phyloP scores from a whole-genome alignment of 2,797 vertebrate genomes.

The Channa striata region DNA sequence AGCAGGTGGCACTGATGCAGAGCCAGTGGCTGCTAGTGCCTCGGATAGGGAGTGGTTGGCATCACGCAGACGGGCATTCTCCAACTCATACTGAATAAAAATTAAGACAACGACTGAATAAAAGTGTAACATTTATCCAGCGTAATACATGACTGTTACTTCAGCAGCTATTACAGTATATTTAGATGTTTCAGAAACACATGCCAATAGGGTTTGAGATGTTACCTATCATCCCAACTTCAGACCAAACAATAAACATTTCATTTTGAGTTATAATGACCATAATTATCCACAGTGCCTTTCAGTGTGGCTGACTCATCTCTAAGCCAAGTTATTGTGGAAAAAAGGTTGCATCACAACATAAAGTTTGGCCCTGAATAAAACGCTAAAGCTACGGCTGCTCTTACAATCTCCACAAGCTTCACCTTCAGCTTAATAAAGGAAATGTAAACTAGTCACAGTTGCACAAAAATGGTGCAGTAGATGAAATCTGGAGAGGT shows the following conservation, averaged over 20 bases:
- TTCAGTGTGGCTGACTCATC: background rate
- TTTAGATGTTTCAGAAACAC: background rate
- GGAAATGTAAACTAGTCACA: no score
- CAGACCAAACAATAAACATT: background rate
- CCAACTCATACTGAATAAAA: slow-evolving; percentile 86
- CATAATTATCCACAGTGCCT: background rate
- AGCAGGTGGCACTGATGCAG: slow-evolving; percentile 61
- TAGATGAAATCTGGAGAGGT: background rate
- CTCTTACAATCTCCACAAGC: background rate
- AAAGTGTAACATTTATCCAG: background rate
- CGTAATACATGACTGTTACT: background rate
- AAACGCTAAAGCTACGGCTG: background rate
- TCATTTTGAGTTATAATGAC: background rate
- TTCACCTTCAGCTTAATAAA: background rate
- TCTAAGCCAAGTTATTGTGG: background rate
- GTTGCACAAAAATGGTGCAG: background rate
- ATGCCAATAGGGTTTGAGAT: background rate
- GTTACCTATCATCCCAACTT: no score
- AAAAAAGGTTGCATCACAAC: background rate
- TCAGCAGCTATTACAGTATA: no score
- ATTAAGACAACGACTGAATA: background rate
- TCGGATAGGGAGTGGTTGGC: slow-evolving; percentile 89
- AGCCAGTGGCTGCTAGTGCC: slow-evolving; percentile 80
- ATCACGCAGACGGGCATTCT: slow-evolving; percentile 89
- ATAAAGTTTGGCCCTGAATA: background rate